Evolutionary conservation across 2,888 invertebrate species (phyloP).

Genomic region (Agonopterix alstromeriana): DNA sequence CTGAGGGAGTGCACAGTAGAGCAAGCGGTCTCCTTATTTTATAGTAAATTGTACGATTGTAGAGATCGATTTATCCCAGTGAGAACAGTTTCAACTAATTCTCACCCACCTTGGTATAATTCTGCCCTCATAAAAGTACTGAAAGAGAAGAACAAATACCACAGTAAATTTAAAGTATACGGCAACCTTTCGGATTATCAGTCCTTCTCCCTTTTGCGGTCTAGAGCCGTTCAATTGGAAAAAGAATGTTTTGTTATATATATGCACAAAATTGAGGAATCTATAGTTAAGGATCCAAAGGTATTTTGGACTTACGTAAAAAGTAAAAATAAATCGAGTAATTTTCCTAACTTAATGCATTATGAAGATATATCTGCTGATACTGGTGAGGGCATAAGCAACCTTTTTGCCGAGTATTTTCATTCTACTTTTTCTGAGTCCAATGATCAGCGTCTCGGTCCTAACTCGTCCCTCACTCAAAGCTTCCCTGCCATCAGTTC

Average conservation of each 20-base stretch:
- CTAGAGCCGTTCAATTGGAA: not conserved
- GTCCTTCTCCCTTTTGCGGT: not conserved
- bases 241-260: not conserved
- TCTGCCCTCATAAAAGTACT: slow-evolving; percentile 13
- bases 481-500: not conserved
- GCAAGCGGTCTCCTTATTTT: slow-evolving; percentile 2
- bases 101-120: slow-evolving; percentile 14
- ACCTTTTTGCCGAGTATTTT: slow-evolving; percentile 3
- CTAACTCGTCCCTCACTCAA: not conserved
- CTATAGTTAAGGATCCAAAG: slow-evolving; percentile 3
- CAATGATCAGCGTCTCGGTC: not conserved
- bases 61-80: slow-evolving; percentile 5
- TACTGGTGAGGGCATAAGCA: not conserved
- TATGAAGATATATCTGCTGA: not conserved
- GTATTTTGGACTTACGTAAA: slow-evolving; percentile 6
- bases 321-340: not conserved
- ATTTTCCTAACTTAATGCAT: not conserved
- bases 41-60: slow-evolving; percentile 2
- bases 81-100: slow-evolving; percentile 1
- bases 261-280: slow-evolving; percentile 1
- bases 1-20: slow-evolving; percentile 1
- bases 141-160: slow-evolving; percentile 10
- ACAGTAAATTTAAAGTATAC: slow-evolving; percentile 8
- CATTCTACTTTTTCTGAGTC: not conserved
- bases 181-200: slow-evolving; percentile 6